Evolutionary conservation across 2,797 vertebrate species (phyloP), one percentile per base, ranked within the genome.

Genomic region (Acanthurus lineatus): DNA sequence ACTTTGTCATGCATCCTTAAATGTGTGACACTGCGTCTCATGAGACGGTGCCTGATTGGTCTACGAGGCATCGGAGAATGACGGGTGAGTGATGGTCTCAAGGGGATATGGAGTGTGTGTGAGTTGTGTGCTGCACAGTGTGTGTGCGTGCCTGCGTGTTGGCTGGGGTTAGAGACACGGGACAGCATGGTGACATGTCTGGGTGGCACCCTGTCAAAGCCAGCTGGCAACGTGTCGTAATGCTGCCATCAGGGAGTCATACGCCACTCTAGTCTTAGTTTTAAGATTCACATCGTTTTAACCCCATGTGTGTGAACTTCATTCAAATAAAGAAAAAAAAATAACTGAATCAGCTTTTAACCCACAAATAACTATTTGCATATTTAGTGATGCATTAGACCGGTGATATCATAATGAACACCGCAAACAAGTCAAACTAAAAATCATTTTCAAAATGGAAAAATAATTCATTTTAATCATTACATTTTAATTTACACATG

Each of bases 1-100:
- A 95, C 93, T 95, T 96, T 95, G 94, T 95, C 95, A 95, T 95
- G 95, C 95, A 96, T 96, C 95, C 93, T 95, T 95, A 95, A 94
- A 95, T 94, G 95, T 92, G 92, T 96, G 95, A 95, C 93, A 95
- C 92, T 90, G 73, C 61, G 93, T 95, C 95, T 95, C 94, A 69
- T 67, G 95, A 95, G 95, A 95, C 86, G 58, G 40, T 15, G 89
- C 80, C 93, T 95, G 95, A 96, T 96, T 95, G 95, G 95, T 94
- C 94, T 94, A 93, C 73, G 91, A 94, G 90, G 94, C 92, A 93
- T 93, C 90, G 72, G 84, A 91, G 92, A 93, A 87, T 93, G 93
- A 93, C 88, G 86, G 92, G 80, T 96, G 95, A 96, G 89, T 95
- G 95, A 95, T 92, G 93, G 93, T 87, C 91, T 91, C 91, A 8